Evolutionary conservation across 1,140 invertebrate species (phyloP).

Genomic region (Drosophila arawakana): DNA sequence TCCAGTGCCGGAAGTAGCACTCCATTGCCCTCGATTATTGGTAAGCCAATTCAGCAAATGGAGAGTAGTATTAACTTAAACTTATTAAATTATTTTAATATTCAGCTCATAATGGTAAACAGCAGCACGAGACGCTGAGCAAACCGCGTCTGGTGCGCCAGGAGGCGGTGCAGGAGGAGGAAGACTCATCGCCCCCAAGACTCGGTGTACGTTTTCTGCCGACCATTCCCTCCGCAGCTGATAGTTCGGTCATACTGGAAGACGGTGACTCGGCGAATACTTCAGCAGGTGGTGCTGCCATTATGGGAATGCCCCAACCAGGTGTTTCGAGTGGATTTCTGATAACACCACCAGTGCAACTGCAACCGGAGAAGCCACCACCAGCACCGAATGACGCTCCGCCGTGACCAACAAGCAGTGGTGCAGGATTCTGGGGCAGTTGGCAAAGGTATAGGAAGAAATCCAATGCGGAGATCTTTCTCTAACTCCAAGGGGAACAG

Average conservation of each 20-base stretch:
- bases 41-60: constrained; percentile 27
- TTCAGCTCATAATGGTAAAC: constrained; percentile 74
- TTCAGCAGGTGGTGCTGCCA: constrained; percentile 32
- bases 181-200: constrained; percentile 88
- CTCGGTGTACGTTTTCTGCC: constrained; percentile 89
- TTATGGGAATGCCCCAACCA: constrained; percentile 71
- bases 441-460: constrained; percentile 25
- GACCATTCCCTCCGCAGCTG: constrained; percentile 93
- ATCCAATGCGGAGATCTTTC: constrained; percentile 53
- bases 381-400: constrained; percentile 70
- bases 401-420: constrained; percentile 51
- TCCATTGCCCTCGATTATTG: constrained; percentile 77
- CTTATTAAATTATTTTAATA: no score
- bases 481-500: constrained; percentile 54
- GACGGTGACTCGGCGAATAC: constrained; percentile 85
- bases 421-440: constrained; percentile 49
- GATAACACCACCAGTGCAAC: constrained; percentile 32
- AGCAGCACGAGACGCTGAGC: constrained; percentile 53
- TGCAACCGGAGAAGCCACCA: constrained; percentile 68
- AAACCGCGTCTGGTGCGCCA: constrained; percentile 90
- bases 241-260: constrained; percentile 90
- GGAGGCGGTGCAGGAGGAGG: constrained; percentile 89
- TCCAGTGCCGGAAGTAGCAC: constrained; percentile 88
- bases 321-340: constrained; percentile 72
- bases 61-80: no score